Conservation (phyloP, 1,140 invertebrate genomes). For the Drosophila kikkawai region DNA sequence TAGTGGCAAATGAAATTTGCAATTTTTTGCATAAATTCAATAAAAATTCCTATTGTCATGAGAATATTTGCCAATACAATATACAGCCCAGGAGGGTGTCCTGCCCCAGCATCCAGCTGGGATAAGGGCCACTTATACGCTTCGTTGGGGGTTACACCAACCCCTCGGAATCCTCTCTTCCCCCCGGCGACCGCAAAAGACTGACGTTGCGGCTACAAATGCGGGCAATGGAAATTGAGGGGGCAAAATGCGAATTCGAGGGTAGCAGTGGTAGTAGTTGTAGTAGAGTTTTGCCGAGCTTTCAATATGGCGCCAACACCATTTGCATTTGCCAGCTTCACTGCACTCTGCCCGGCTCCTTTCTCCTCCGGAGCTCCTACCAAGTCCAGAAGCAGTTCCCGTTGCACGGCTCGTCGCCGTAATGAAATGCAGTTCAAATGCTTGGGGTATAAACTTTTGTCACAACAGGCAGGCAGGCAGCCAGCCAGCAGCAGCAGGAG, state of each 20-base stretch:
- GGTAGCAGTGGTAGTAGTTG: not conserved
- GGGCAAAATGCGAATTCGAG: conserved; percentile 4
- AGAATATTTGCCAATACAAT: conserved; percentile 83
- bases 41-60: conserved; percentile 84
- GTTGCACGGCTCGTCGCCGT: conserved; percentile 35
- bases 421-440: conserved; percentile 84
- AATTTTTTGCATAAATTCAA: conserved; percentile 83
- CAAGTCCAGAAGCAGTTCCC: conserved; percentile 32
- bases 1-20: conserved; percentile 72
- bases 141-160: conserved; percentile 61
- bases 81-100: conserved; percentile 17
- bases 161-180: not conserved
- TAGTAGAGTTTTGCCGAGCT: conserved; percentile 49
- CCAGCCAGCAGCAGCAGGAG: conserved; percentile 3
- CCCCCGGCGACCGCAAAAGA: conserved; percentile 62
- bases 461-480: conserved; percentile 45
- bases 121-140: conserved; percentile 81
- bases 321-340: conserved; percentile 65
- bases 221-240: conserved; percentile 33
- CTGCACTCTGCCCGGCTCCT: not conserved
- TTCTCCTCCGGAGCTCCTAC: not conserved
- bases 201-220: conserved; percentile 68
- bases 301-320: conserved; percentile 82
- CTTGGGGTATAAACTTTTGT: conserved; percentile 79
- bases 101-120: conserved; percentile 35